These are phyloP conservation scores for Parazoanthus darwini DNA, from an alignment of 92 coral and sea anemone genomes.

Conservation along the genomic window DNA sequence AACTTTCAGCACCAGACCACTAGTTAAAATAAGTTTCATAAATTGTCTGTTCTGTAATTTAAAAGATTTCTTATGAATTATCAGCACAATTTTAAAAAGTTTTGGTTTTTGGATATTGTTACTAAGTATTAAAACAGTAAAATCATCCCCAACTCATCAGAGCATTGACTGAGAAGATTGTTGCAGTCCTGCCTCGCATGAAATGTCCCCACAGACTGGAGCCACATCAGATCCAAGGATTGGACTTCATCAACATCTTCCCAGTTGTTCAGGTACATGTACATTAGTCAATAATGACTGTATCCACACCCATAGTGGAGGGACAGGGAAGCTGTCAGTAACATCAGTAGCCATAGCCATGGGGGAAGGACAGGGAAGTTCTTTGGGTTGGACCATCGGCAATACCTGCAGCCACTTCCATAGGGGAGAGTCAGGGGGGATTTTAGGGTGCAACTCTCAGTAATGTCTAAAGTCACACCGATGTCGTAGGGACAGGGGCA, in stretches of 20 bases:
- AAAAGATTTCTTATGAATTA: too few species aligned
- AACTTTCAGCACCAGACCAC: too few species aligned
- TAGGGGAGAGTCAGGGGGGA: neutral
- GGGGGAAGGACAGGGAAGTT: neutral
- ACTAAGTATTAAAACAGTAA: too few species aligned
- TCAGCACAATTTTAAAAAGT: too few species aligned
- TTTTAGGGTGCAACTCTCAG: too few species aligned
- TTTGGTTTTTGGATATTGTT: too few species aligned
- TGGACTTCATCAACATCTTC: slow-evolving; percentile 96
- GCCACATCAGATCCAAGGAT: slow-evolving; percentile 98
- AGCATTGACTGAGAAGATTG: slow-evolving; percentile 98
- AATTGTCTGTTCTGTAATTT: too few species aligned
- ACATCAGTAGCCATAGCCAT: neutral
- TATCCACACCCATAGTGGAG: neutral
- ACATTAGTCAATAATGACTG: neutral
- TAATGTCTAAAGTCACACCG: too few species aligned
- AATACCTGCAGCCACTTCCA: neutral
- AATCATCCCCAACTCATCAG: slow-evolving; percentile 41
- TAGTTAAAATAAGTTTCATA: too few species aligned
- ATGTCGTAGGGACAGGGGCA: neutral
- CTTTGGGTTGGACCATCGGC: neutral
- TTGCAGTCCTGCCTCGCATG: slow-evolving; percentile 98
- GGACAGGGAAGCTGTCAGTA: neutral
- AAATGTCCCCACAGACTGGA: slow-evolving; percentile 99
- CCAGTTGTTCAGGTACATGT: slow-evolving; percentile 87